Evolutionary conservation across 2,797 vertebrate genomes (phyloP).

Genomic region (Antrozous pallidus): DNA sequence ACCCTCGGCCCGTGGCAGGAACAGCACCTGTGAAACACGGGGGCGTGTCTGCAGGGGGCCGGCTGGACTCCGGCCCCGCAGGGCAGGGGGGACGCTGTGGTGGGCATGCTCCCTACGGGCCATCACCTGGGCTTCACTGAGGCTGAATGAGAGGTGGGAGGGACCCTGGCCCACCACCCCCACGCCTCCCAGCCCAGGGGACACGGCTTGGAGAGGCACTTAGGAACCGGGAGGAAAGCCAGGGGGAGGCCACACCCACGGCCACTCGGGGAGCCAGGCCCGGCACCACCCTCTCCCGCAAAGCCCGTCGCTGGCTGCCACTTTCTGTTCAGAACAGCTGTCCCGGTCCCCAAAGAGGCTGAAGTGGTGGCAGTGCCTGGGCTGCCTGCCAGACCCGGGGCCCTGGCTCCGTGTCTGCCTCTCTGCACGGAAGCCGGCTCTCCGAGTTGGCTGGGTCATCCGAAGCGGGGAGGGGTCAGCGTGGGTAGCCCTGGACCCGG

Average conservation of each 20-base stretch:
- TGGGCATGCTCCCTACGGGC: accelerated
- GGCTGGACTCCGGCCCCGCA: neutral
- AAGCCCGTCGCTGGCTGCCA: neutral
- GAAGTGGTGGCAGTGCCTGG: neutral
- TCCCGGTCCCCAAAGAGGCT: neutral
- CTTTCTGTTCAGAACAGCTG: neutral
- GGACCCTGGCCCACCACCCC: accelerated
- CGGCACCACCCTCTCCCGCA: neutral
- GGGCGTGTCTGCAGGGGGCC: neutral
- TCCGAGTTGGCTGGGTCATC: accelerated
- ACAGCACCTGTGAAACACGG: too few relatives aligned
- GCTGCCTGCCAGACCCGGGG: neutral
- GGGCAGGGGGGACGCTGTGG: accelerated
- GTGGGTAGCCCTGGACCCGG: neutral
- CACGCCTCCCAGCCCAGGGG: neutral
- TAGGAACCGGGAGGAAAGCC: neutral
- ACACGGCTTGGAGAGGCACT: neutral
- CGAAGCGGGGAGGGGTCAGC: accelerated
- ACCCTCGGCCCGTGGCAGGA: neutral
- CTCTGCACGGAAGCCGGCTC: accelerated
- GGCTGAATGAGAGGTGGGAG: neutral
- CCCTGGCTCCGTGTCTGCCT: accelerated
- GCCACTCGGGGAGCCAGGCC: too few relatives aligned
- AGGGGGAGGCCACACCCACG: too few relatives aligned
- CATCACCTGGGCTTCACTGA: neutral